phyloP scores from a whole-genome alignment of 1,140 invertebrate species.

The Conus ventricosus region DNA sequence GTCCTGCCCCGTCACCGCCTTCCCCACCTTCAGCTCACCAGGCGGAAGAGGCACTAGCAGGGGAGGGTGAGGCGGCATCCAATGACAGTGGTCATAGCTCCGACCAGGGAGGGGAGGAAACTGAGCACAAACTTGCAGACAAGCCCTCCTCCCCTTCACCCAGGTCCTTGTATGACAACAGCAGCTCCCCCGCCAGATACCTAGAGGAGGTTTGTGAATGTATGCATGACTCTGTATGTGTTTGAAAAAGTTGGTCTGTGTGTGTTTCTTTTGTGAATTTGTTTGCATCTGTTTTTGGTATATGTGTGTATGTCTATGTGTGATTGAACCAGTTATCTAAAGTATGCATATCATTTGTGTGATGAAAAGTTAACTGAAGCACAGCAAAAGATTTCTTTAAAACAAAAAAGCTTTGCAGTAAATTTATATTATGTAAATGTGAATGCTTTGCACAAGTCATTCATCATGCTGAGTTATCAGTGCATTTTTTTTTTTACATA shows the following conservation, averaged over 20 bases:
- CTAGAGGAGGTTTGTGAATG: conserved; percentile 23
- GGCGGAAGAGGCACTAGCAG: not conserved
- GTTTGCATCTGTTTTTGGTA: too few relatives aligned
- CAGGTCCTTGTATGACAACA: conserved; percentile 25
- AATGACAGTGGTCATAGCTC: conserved; percentile 31
- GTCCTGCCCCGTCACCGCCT: not conserved
- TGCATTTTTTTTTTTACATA: too few relatives aligned
- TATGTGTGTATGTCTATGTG: too few relatives aligned
- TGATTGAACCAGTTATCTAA: too few relatives aligned
- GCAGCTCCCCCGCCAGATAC: conserved; percentile 34
- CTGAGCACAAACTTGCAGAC: not conserved
- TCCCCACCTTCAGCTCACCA: not conserved
- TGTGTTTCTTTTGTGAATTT: too few relatives aligned
- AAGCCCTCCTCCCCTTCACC: conserved; percentile 21
- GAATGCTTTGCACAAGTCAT: too few relatives aligned
- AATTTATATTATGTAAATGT: too few relatives aligned
- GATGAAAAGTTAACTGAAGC: too few relatives aligned
- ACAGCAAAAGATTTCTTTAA: too few relatives aligned
- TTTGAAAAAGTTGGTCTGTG: not conserved
- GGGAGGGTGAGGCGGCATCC: not conserved
- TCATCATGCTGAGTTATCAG: too few relatives aligned
- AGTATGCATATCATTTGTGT: too few relatives aligned
- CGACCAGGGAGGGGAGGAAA: conserved; percentile 1
- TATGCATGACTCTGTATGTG: not conserved
- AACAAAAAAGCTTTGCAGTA: too few relatives aligned